These are phyloP conservation scores for Gymnopithys bicolor DNA, from an alignment of 2,797 vertebrate genomes.

Conservation along the genomic window DNA sequence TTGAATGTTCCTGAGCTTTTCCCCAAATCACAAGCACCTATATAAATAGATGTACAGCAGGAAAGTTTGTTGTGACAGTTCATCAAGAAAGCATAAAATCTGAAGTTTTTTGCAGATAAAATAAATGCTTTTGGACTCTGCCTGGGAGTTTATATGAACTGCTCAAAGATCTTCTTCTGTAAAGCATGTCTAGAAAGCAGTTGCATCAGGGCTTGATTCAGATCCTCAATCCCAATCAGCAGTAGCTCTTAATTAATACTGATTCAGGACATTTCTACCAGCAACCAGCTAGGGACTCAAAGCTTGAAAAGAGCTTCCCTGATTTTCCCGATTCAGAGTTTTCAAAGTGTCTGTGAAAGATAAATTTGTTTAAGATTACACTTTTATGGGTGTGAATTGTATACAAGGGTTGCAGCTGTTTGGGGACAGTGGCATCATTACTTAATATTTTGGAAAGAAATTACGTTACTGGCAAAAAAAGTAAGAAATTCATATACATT, in stretches of 20 bases:
- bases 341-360: not conserved
- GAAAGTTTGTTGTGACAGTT: conserved; percentile 30
- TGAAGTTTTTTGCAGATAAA: not conserved
- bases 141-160: not conserved
- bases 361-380: not conserved
- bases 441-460: not conserved
- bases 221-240: not conserved
- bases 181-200: not conserved
- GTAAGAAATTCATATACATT: not conserved
- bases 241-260: not conserved
- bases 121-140: conserved; percentile 14
- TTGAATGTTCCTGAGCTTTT: conserved; percentile 13
- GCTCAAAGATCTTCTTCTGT: not conserved
- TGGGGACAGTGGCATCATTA: not conserved
- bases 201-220: not conserved
- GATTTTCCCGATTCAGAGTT: not conserved
- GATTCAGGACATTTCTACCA: not conserved
- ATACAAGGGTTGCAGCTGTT: not conserved
- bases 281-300: not conserved
- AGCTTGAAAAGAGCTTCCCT: not conserved
- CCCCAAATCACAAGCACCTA: conserved; percentile 3
- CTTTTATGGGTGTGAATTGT: not conserved
- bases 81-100: not conserved
- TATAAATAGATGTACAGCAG: not conserved
- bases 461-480: not conserved